phyloP scores from a whole-genome alignment of 2,888 invertebrate species.

The Latrodectus elegans region DNA sequence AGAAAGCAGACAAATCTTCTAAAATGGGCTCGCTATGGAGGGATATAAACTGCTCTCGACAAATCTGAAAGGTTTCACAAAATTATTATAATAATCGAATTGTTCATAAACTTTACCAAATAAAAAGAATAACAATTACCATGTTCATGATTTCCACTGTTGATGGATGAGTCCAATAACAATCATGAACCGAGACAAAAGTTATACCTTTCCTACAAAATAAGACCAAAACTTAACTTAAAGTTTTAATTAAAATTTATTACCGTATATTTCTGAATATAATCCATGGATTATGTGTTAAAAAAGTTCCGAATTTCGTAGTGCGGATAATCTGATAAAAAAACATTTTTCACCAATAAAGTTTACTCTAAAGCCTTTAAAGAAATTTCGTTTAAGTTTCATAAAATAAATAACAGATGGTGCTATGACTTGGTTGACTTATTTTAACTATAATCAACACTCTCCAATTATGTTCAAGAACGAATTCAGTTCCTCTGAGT shows the following conservation, averaged over 20 bases:
- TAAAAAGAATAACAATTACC: constrained; percentile 77
- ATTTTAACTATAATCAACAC: too few species aligned
- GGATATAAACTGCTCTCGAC: constrained; percentile 97
- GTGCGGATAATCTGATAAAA: too few species aligned
- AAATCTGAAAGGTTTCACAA: constrained; percentile 80
- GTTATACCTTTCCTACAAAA: constrained; percentile 82
- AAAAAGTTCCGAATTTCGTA: too few species aligned
- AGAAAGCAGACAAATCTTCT: constrained; percentile 86
- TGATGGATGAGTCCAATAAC: constrained; percentile 95
- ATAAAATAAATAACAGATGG: too few species aligned
- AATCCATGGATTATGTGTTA: background rate
- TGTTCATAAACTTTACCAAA: background rate
- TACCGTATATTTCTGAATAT: background rate
- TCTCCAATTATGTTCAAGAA: too few species aligned
- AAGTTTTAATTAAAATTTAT: background rate
- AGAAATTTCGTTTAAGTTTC: too few species aligned
- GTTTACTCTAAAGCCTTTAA: too few species aligned
- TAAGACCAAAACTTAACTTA: background rate
- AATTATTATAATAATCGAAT: background rate
- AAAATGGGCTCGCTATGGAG: constrained; percentile 94
- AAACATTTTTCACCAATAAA: too few species aligned
- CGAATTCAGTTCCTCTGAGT: too few species aligned
- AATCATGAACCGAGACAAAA: constrained; percentile 98
- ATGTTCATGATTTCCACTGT: constrained; percentile 91
- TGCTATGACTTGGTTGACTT: too few species aligned